Evolutionary conservation across 2,113 vertebrate genomes (phyloP).

Genomic region (Hippocampus comes): DNA sequence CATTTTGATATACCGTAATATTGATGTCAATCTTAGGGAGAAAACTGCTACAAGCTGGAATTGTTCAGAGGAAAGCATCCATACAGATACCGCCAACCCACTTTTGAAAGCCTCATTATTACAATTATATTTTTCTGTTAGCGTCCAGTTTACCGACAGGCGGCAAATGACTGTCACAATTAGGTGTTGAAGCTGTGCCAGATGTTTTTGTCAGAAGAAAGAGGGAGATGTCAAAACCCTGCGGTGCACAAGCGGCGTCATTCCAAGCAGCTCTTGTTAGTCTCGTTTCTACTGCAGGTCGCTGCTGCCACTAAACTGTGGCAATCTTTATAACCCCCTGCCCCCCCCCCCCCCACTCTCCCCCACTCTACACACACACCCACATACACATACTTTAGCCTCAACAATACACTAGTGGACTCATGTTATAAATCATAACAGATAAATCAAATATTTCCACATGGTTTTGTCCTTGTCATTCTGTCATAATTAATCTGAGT

Average conservation of each 20-base stretch:
- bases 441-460: slow-evolving; percentile 1
- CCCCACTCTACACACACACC: neutral
- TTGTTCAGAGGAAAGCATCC: slow-evolving; percentile 6
- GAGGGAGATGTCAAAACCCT: slow-evolving; percentile 68
- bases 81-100: slow-evolving; percentile 3
- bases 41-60: neutral
- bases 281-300: slow-evolving; percentile 49
- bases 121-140: slow-evolving; percentile 64
- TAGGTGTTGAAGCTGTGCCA: slow-evolving; percentile 65
- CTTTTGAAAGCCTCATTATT: slow-evolving; percentile 44
- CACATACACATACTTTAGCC: slow-evolving; percentile 30
- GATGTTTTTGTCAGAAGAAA: slow-evolving; percentile 68
- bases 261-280: slow-evolving; percentile 61
- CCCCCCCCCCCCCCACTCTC: neutral
- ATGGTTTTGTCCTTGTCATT: slow-evolving; percentile 1
- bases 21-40: neutral
- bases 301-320: slow-evolving; percentile 34
- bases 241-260: slow-evolving; percentile 56
- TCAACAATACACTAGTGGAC: neutral
- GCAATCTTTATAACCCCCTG: slow-evolving; percentile 10
- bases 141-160: slow-evolving; percentile 67
- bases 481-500: neutral
- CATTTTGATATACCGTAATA: no score
- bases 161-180: slow-evolving; percentile 67
- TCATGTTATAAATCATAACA: neutral